These are phyloP conservation scores for Philhelius pedissequus DNA, from an alignment of 2,888 invertebrate species.

Conservation along the genomic window DNA sequence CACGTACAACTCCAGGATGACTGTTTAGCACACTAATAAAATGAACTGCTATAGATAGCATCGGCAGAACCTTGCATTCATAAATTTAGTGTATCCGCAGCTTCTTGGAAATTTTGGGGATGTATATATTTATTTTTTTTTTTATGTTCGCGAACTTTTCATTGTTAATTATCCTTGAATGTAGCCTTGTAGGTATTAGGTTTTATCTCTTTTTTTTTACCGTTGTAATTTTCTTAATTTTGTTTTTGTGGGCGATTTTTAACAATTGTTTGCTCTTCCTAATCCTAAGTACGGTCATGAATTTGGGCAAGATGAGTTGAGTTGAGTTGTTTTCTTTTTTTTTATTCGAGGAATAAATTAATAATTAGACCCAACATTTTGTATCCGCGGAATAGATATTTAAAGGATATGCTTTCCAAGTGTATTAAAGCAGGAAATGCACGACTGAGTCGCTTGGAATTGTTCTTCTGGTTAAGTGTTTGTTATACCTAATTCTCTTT, in stretches of 20 bases:
- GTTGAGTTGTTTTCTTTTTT: not conserved
- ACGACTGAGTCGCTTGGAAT: not conserved
- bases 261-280: not conserved
- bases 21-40: conserved; percentile 69
- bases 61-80: conserved; percentile 63
- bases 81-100: conserved; percentile 49
- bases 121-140: not conserved
- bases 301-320: not conserved
- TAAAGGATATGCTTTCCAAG: not conserved
- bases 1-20: conserved; percentile 63
- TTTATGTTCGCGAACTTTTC: conserved; percentile 34
- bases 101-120: conserved; percentile 25
- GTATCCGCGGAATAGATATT: not conserved
- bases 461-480: not conserved
- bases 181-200: not conserved
- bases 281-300: not conserved
- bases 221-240: conserved; percentile 30
- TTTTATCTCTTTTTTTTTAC: not conserved
- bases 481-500: too few relatives aligned
- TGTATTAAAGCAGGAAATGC: not conserved
- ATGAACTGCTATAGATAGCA: conserved; percentile 68
- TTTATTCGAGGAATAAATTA: conserved; percentile 28
- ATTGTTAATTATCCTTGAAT: conserved; percentile 18
- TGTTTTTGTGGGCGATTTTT: not conserved
- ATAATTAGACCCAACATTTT: conserved; percentile 2